These are phyloP conservation scores for Drosophila lutescens DNA, from an alignment of 2,888 invertebrate species.

Conservation along the genomic window DNA sequence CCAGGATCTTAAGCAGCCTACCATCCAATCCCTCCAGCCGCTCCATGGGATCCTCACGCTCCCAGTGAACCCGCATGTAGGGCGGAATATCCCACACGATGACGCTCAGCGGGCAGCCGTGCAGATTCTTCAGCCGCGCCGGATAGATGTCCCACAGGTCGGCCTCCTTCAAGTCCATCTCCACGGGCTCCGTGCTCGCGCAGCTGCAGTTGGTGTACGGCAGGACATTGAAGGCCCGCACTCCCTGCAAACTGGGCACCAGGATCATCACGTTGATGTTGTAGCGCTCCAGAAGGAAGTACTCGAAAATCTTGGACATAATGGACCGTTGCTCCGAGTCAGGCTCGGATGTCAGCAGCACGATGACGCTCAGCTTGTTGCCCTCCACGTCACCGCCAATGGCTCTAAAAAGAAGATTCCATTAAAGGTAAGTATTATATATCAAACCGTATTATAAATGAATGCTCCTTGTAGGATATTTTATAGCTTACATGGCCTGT, in stretches of 20 bases:
- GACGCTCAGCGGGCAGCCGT: slow-evolving; percentile 70
- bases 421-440: too few relatives aligned
- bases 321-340: not conserved
- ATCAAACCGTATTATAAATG: not conserved
- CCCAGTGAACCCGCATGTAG: slow-evolving; percentile 43
- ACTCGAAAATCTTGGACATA: slow-evolving; percentile 53
- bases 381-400: not conserved
- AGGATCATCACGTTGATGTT: slow-evolving; percentile 54
- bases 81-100: slow-evolving; percentile 62
- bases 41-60: not conserved
- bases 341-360: slow-evolving; percentile 25
- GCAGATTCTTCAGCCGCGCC: slow-evolving; percentile 58
- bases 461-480: not conserved
- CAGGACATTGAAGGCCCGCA: slow-evolving; percentile 39
- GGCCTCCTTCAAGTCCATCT: not conserved
- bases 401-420: not conserved
- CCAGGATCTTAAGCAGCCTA: slow-evolving; percentile 43
- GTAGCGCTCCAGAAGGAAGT: slow-evolving; percentile 51
- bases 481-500: slow-evolving; percentile 30
- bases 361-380: slow-evolving; percentile 40
- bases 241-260: not conserved
- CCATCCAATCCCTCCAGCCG: slow-evolving; percentile 57
- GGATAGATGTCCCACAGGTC: slow-evolving; percentile 48
- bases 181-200: slow-evolving; percentile 31
- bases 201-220: slow-evolving; percentile 49